A percentile compares a stretch with the other conserved stretches of the same genome.
phyloP scores from a whole-genome alignment of 2,113 vertebrate species.

The Pteruthius melanotis region DNA sequence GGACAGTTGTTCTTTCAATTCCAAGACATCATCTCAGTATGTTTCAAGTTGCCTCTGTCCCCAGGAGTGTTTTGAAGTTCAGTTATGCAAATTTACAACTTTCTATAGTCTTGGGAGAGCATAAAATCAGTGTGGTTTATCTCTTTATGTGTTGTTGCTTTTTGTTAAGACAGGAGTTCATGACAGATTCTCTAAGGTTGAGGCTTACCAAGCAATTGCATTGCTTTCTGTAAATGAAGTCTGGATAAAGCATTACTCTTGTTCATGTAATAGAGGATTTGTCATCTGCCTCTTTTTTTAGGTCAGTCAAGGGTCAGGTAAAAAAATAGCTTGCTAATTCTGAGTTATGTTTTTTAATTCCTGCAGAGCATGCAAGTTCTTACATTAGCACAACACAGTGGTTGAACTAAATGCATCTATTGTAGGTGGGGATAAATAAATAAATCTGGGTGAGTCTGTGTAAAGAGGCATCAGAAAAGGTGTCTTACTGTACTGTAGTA shows the following conservation, averaged over 20 bases:
- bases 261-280: neutral
- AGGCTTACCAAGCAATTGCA: neutral
- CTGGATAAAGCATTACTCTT: neutral
- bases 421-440: neutral
- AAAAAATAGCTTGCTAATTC: neutral
- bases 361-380: neutral
- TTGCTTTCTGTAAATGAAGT: neutral
- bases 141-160: neutral
- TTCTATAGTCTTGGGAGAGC: neutral
- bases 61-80: neutral
- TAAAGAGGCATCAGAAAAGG: neutral
- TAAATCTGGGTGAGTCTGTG: neutral
- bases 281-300: neutral
- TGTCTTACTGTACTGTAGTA: neutral
- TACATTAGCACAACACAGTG: neutral
- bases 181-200: neutral
- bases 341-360: neutral
- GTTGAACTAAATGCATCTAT: neutral
- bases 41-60: neutral
- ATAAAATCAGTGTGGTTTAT: neutral
- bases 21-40: fast-evolving
- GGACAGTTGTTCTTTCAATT: neutral
- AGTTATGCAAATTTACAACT: neutral
- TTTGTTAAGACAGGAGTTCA: neutral
- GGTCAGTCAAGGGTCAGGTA: neutral